phyloP scores from a whole-genome alignment of 2,888 invertebrate species.

The Diarsia mendica region DNA sequence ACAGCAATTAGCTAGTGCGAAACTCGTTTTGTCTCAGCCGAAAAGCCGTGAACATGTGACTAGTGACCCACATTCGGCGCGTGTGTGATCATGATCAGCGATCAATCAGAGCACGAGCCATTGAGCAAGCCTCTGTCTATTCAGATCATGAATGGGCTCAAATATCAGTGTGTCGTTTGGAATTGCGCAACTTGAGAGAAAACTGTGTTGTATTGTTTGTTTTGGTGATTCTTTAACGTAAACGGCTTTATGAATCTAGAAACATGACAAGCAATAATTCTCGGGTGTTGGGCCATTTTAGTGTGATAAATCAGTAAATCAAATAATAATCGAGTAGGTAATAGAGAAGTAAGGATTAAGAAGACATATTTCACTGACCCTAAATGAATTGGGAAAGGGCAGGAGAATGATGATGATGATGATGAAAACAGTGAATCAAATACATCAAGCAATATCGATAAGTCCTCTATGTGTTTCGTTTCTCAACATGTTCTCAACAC shows the following conservation, averaged over 20 bases:
- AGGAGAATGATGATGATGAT: too few relatives aligned
- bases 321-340: too few relatives aligned
- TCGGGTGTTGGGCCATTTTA: background rate
- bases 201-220: slow-evolving; percentile 41
- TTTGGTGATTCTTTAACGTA: background rate
- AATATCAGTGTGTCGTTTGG: slow-evolving; percentile 78
- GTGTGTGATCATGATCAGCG: slow-evolving; percentile 73
- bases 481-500: slow-evolving; percentile 7
- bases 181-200: slow-evolving; percentile 68
- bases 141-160: slow-evolving; percentile 76
- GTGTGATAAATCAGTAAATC: background rate
- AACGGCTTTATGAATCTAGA: background rate
- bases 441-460: background rate
- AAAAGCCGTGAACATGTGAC: slow-evolving; percentile 64
- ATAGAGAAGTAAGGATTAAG: too few relatives aligned
- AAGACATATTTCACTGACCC: too few relatives aligned
- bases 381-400: too few relatives aligned
- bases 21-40: slow-evolving; percentile 64
- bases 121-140: slow-evolving; percentile 79
- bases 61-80: slow-evolving; percentile 68
- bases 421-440: background rate
- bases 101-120: slow-evolving; percentile 72
- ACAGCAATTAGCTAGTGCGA: slow-evolving; percentile 58
- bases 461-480: background rate
- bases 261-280: background rate